A percentile compares a stretch with the other conserved stretches of the same genome.
phyloP scores from a whole-genome alignment of 2,888 invertebrate genomes.

The Limenitis camilla region DNA sequence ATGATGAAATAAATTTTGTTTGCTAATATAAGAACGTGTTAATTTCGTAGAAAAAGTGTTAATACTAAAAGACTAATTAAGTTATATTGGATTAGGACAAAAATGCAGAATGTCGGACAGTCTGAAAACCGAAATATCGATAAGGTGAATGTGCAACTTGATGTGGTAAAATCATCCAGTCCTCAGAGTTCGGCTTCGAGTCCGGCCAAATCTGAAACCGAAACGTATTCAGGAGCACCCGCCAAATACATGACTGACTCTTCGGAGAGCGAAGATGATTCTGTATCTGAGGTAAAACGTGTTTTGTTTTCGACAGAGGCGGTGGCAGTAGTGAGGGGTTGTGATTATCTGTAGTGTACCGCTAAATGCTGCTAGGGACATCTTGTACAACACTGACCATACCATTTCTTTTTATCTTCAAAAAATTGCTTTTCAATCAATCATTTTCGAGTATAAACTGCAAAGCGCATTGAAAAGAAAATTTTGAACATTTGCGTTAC shows the following conservation, averaged over 20 bases:
- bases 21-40: slow-evolving; percentile 73
- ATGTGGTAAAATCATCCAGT: slow-evolving; percentile 83
- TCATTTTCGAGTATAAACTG: slow-evolving; percentile 40
- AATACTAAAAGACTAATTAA: slow-evolving; percentile 72
- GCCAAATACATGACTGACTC: slow-evolving; percentile 94
- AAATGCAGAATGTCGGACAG: slow-evolving; percentile 95
- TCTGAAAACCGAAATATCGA: slow-evolving; percentile 88
- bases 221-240: slow-evolving; percentile 88
- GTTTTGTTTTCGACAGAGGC: slow-evolving; percentile 73
- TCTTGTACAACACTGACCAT: slow-evolving; percentile 74
- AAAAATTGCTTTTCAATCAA: slow-evolving; percentile 41
- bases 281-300: slow-evolving; percentile 93
- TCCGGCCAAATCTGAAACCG: slow-evolving; percentile 89
- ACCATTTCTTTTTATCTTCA: slow-evolving; percentile 49
- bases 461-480: slow-evolving; percentile 51
- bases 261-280: slow-evolving; percentile 97
- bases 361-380: slow-evolving; percentile 80
- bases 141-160: slow-evolving; percentile 84
- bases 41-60: slow-evolving; percentile 71
- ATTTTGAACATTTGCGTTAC: slow-evolving; percentile 51
- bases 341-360: slow-evolving; percentile 74
- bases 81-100: slow-evolving; percentile 79
- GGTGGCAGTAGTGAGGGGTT: slow-evolving; percentile 71
- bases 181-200: slow-evolving; percentile 89
- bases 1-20: slow-evolving; percentile 77